phyloP scores from a whole-genome alignment of 2,888 invertebrate species.

The Formica aserva region DNA sequence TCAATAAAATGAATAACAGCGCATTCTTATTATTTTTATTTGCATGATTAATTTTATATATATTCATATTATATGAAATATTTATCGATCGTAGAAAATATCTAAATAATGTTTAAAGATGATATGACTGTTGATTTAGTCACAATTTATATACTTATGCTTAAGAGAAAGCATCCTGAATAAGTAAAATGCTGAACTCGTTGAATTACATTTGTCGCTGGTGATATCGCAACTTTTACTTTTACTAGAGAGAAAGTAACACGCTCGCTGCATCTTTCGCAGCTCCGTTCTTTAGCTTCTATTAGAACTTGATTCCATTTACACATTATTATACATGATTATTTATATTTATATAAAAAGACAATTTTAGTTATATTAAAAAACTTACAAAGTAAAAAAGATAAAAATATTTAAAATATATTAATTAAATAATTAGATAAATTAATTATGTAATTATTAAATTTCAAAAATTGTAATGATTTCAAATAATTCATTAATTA shows the following conservation, averaged over 20 bases:
- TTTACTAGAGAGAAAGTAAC: conserved; percentile 82
- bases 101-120: neutral
- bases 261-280: conserved; percentile 54
- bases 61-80: neutral
- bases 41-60: neutral
- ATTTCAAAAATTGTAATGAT: neutral
- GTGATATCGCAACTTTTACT: conserved; percentile 80
- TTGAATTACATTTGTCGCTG: conserved; percentile 44
- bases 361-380: neutral
- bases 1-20: neutral
- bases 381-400: neutral
- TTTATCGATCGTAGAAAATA: neutral
- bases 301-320: neutral
- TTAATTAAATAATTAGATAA: neutral
- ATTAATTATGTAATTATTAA: neutral
- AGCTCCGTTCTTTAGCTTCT: conserved; percentile 30
- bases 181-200: conserved; percentile 48
- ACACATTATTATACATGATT: neutral
- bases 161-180: conserved; percentile 14
- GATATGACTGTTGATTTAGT: neutral
- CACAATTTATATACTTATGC: neutral
- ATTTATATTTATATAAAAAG: neutral
- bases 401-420: neutral
- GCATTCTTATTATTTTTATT: neutral
- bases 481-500: neutral